These are phyloP conservation scores for Callaeas wilsoni DNA, from an alignment of 2,113 vertebrate species.

Conservation along the genomic window DNA sequence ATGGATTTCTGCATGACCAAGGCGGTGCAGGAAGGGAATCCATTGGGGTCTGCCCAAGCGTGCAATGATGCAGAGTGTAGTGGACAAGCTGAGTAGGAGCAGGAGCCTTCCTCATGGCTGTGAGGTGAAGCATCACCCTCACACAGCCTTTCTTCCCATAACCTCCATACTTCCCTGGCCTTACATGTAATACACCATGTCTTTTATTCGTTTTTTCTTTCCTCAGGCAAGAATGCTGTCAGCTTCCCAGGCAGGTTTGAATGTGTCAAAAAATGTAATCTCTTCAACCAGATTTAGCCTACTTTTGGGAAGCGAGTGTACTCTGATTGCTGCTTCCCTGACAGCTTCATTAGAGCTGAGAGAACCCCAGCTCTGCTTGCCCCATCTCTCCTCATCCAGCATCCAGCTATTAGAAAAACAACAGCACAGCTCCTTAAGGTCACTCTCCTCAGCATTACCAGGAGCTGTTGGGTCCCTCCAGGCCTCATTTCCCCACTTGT, in stretches of 20 bases:
- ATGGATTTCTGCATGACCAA: background rate
- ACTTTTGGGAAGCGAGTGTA: background rate
- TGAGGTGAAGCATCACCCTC: background rate
- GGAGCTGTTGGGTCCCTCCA: background rate
- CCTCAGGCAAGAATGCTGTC: background rate
- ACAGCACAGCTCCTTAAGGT: background rate
- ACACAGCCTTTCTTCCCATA: background rate
- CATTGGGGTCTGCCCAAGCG: accelerated
- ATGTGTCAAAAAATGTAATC: constrained; percentile 34
- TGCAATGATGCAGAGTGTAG: background rate
- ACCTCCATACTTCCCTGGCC: background rate
- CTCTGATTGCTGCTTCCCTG: constrained; percentile 4
- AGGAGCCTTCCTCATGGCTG: background rate
- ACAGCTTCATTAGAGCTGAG: constrained; percentile 42
- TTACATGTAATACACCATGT: background rate
- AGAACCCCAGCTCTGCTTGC: background rate
- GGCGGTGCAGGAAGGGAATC: background rate
- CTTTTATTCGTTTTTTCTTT: background rate
- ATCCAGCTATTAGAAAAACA: background rate
- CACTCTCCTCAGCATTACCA: background rate
- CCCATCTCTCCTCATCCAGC: background rate
- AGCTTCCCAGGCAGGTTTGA: constrained; percentile 31
- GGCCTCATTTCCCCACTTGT: background rate
- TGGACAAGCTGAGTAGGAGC: background rate
- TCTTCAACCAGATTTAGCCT: constrained; percentile 38